These are phyloP conservation scores for Chionomys nivalis DNA, from an alignment of 2,113 vertebrate species.

Conservation along the genomic window DNA sequence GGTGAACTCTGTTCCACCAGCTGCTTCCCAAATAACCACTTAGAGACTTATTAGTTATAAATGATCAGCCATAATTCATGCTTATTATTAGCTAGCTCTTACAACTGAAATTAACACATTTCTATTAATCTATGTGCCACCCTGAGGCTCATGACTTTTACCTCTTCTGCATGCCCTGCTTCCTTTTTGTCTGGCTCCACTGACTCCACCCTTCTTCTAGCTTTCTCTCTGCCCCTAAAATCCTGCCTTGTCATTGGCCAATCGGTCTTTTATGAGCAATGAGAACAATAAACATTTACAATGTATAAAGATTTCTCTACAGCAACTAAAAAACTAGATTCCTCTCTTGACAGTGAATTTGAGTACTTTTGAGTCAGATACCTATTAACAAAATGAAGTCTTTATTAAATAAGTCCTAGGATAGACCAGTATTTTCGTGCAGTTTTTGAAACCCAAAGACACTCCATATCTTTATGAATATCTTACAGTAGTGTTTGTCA, in stretches of 20 bases:
- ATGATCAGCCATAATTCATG: neutral
- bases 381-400: constrained; percentile 4
- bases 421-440: neutral
- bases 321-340: neutral
- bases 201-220: neutral
- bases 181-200: neutral
- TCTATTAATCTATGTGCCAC: neutral
- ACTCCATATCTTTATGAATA: neutral
- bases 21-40: neutral
- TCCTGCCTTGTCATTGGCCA: neutral
- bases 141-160: neutral
- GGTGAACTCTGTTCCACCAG: neutral
- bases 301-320: neutral
- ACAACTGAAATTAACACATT: neutral
- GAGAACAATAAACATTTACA: neutral
- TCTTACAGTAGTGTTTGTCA: neutral
- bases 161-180: neutral
- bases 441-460: neutral
- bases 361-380: neutral
- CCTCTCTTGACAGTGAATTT: neutral
- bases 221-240: neutral
- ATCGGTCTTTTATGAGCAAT: neutral
- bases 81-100: neutral
- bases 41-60: neutral
- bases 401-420: neutral